Percentiles rank a stretch among this genome's conserved stretches.
phyloP scores from a whole-genome alignment of 2,888 invertebrate species.

The Thyatira batis region DNA sequence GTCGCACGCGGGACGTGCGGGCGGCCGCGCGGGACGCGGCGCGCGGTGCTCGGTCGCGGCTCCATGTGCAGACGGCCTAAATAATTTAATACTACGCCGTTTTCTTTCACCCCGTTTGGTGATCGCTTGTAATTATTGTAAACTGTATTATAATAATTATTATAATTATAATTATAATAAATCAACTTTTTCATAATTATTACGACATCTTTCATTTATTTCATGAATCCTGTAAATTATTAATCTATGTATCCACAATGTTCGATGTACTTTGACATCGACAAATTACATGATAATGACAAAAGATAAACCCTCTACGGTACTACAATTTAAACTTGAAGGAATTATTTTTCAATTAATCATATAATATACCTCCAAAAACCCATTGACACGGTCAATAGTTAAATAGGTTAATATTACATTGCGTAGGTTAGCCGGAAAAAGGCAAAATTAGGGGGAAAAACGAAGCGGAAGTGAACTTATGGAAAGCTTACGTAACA shows the following conservation, averaged over 20 bases:
- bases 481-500: no score
- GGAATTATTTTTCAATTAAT: no score
- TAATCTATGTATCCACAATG: background rate
- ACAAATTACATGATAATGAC: no score
- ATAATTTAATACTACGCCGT: constrained; percentile 80
- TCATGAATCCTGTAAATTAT: background rate
- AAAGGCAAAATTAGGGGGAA: no score
- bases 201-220: constrained; percentile 67
- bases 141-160: constrained; percentile 83
- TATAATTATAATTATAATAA: constrained; percentile 81
- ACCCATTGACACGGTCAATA: no score
- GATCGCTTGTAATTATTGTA: constrained; percentile 83
- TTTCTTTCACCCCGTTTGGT: constrained; percentile 82
- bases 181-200: constrained; percentile 83
- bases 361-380: no score
- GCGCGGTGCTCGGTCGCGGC: constrained; percentile 25
- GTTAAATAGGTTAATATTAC: no score
- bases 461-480: no score
- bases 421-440: no score
- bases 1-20: background rate
- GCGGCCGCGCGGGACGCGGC: constrained; percentile 10
- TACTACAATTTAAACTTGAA: no score
- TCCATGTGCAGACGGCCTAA: constrained; percentile 58
- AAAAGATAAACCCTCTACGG: no score
- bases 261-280: no score